These are phyloP conservation scores for Ptychoptera contaminata DNA, from an alignment of 2,888 invertebrate genomes.

Conservation along the genomic window DNA sequence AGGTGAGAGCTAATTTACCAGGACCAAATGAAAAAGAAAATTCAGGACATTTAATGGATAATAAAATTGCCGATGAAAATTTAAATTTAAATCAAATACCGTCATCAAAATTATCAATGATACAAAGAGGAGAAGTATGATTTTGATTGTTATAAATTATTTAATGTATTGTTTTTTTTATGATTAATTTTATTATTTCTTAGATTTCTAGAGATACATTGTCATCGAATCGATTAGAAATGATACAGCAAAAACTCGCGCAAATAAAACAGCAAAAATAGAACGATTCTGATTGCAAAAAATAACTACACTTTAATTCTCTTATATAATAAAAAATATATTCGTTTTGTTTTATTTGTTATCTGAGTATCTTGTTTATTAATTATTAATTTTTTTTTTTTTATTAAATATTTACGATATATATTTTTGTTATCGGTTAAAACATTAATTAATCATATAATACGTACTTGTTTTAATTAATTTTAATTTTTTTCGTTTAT, in stretches of 20 bases:
- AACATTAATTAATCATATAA: neutral
- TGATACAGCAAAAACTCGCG: slow-evolving; percentile 30
- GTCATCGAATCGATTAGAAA: slow-evolving; percentile 29
- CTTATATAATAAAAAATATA: too few relatives aligned
- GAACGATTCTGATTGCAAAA: too few relatives aligned
- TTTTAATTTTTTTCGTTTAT: slow-evolving; percentile 8
- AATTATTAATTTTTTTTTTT: too few relatives aligned
- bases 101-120: slow-evolving; percentile 25
- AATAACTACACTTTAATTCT: too few relatives aligned
- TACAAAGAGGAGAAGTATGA: slow-evolving; percentile 26
- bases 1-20: slow-evolving; percentile 6
- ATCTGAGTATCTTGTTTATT: too few relatives aligned
- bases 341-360: too few relatives aligned
- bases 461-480: too few relatives aligned
- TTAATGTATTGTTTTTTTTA: neutral
- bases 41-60: slow-evolving; percentile 22
- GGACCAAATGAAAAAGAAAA: slow-evolving; percentile 12
- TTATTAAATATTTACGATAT: too few relatives aligned
- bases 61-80: slow-evolving; percentile 30
- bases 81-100: slow-evolving; percentile 26
- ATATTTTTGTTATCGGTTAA: too few relatives aligned
- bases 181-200: neutral
- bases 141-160: neutral
- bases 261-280: slow-evolving; percentile 27
- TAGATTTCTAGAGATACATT: slow-evolving; percentile 10